Evolutionary conservation across 2,113 vertebrate species (phyloP), one percentile per base, ranked within the genome.

Genomic region (Calyptomena viridis): DNA sequence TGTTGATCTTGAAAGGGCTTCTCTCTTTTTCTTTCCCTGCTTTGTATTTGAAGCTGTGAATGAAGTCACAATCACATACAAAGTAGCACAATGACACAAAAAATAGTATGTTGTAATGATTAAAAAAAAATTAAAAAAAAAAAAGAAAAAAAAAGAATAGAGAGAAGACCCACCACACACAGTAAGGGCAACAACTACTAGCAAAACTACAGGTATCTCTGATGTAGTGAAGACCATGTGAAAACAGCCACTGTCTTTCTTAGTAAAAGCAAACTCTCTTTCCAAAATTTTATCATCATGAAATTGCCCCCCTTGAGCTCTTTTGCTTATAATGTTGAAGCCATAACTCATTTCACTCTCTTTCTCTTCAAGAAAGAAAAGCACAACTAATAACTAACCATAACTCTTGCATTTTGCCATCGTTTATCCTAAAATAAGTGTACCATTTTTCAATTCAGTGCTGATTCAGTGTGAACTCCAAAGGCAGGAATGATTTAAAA

Each of bases 351-450:
- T 74, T 44, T 90, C 35, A 83, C 31, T 50, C 39, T 76, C 63
- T 68, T 24, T 86, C 42, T 81, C 82, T 84, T 30, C 40, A 53
- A 87, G 84, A 85, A 89, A 89, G 53, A 91, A 87, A 91, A 91
- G 9, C 33, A 69, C 39, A 95, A 75, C 25, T 89, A 30, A 74
- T 47, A 91, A 74, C 37, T 76, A 93, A 83, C 17, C 40, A 59
- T 44, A 50, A 63, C 69, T 62, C 31, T 69, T 22, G 2, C 20
- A 84, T 46, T 84, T 90, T 67, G n/a, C 42, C 1, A 1, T 14
- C 4, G 1, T 78, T 87, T 55, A 16, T 55, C 58, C 76, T 56
- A 66, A 62, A 91, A 91, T 9, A 9, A 8, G 35, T 58, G 14
- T n/a, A 82, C 60, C 19, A 30, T 40, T 81, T 52, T 89, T 42